These are phyloP conservation scores for Sciaenops ocellatus DNA, from an alignment of 2,797 vertebrate genomes.

Conservation along the genomic window DNA sequence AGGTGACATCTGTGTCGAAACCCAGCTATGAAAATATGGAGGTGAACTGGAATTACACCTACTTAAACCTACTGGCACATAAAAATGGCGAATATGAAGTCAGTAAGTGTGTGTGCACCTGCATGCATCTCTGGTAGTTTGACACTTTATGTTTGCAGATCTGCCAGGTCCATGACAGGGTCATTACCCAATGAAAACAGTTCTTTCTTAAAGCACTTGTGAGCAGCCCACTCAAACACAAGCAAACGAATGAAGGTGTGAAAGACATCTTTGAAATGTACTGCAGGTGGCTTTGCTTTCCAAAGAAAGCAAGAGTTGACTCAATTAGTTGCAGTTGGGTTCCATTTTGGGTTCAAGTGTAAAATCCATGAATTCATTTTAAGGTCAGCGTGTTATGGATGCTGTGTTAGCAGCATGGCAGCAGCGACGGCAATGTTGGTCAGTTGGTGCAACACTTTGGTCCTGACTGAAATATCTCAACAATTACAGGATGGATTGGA, in stretches of 20 bases:
- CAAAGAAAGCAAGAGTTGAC: background rate
- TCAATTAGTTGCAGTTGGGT: background rate
- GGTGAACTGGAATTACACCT: constrained; percentile 46
- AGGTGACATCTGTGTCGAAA: constrained; percentile 47
- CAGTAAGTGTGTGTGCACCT: constrained; percentile 41
- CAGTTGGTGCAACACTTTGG: background rate
- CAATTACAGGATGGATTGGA: background rate
- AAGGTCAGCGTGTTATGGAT: background rate
- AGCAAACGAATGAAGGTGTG: constrained; percentile 17
- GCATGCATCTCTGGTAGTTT: constrained; percentile 19
- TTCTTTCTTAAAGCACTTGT: too few relatives aligned
- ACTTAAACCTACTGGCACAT: background rate
- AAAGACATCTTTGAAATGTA: background rate
- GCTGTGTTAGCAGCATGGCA: background rate
- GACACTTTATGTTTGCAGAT: constrained; percentile 7
- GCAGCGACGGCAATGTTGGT: background rate
- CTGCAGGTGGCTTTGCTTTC: background rate
- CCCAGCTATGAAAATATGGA: constrained; percentile 67
- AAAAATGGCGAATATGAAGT: constrained; percentile 44
- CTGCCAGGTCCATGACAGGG: constrained; percentile 9
- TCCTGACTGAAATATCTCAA: background rate
- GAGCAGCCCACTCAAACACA: background rate
- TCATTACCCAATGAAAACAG: too few relatives aligned
- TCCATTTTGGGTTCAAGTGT: background rate
- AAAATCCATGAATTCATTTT: background rate